Percentiles rank a stretch among this genome's conserved stretches.
These are phyloP conservation scores for Wiebesia pumilae DNA, from an alignment of 1,140 invertebrate genomes.

Conservation along the genomic window DNA sequence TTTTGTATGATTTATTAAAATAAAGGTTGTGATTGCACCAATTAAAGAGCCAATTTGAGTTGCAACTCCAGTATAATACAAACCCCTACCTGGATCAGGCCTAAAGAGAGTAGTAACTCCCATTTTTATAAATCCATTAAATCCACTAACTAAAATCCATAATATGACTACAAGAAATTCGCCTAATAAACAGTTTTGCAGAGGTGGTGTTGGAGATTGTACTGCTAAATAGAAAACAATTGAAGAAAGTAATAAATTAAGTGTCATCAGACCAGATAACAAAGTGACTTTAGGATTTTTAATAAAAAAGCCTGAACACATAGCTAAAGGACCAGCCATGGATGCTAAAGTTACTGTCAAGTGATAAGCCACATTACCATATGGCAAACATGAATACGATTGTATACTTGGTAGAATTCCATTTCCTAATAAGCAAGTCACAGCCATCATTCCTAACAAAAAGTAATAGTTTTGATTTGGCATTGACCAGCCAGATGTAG, in stretches of 20 bases:
- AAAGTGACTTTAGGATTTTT: slow-evolving; percentile 77
- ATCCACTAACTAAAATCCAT: slow-evolving; percentile 82
- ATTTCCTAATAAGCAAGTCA: slow-evolving; percentile 82
- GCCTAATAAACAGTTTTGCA: slow-evolving; percentile 78
- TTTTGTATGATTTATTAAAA: slow-evolving; percentile 82
- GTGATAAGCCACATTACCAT: slow-evolving; percentile 89
- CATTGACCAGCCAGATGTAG: slow-evolving; percentile 68
- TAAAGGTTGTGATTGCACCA: slow-evolving; percentile 85
- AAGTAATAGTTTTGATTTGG: slow-evolving; percentile 70
- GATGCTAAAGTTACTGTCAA: slow-evolving; percentile 86
- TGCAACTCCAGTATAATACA: slow-evolving; percentile 85
- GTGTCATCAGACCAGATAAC: slow-evolving; percentile 76
- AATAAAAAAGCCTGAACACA: slow-evolving; percentile 86
- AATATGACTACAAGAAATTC: slow-evolving; percentile 79
- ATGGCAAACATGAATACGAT: slow-evolving; percentile 91
- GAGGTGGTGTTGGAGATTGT: slow-evolving; percentile 84
- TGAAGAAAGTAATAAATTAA: slow-evolving; percentile 76
- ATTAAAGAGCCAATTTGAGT: slow-evolving; percentile 88
- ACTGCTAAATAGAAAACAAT: slow-evolving; percentile 84
- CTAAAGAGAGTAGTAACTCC: slow-evolving; percentile 84
- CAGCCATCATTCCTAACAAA: slow-evolving; percentile 76
- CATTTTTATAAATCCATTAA: slow-evolving; percentile 89
- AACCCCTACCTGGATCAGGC: slow-evolving; percentile 73
- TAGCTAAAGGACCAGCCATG: slow-evolving; percentile 89
- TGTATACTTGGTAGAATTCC: slow-evolving; percentile 89